Evolutionary conservation across 37 sponge, comb jelly and placozoan species (phyloP).

Genomic region (Cliona cf. orientalis): DNA sequence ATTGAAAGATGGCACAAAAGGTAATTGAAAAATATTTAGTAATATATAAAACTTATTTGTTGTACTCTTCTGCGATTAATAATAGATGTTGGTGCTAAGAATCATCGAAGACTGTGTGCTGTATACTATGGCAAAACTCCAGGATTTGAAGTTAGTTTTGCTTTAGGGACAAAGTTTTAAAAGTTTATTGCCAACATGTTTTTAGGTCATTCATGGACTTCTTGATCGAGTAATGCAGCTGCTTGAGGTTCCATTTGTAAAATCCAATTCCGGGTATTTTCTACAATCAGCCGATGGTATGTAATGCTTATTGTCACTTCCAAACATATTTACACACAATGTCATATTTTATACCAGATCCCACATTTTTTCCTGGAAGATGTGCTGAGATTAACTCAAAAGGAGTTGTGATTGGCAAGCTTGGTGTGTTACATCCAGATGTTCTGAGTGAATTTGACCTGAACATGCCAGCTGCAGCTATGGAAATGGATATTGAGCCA

Average conservation of each 20-base stretch:
- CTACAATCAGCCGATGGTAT: slow-evolving; percentile 59
- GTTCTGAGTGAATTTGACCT: slow-evolving; percentile 89
- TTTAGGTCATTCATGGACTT: slow-evolving; percentile 90
- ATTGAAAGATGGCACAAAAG: slow-evolving; percentile 55
- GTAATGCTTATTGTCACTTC: not conserved
- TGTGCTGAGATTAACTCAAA: slow-evolving; percentile 75
- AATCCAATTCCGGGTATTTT: slow-evolving; percentile 58
- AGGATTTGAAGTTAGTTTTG: slow-evolving; percentile 94
- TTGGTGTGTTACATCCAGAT: slow-evolving; percentile 92
- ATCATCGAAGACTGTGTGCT: slow-evolving; percentile 87
- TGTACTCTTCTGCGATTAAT: no score
- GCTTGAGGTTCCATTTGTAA: slow-evolving; percentile 55
- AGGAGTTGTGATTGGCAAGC: slow-evolving; percentile 68
- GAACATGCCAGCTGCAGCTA: slow-evolving; percentile 82
- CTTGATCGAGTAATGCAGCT: slow-evolving; percentile 88
- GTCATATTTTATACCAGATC: slow-evolving; percentile 40
- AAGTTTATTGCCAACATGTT: no score
- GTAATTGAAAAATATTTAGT: no score
- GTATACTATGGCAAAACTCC: slow-evolving; percentile 86
- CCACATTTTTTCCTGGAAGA: slow-evolving; percentile 87
- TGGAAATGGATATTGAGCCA: slow-evolving; percentile 74
- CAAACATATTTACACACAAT: not conserved
- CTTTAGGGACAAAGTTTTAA: no score
- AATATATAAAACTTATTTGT: not conserved
- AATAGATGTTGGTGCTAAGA: slow-evolving; percentile 87